These are phyloP conservation scores for Tonatia bakeri DNA, from an alignment of 2,113 vertebrate species.

Conservation along the genomic window DNA sequence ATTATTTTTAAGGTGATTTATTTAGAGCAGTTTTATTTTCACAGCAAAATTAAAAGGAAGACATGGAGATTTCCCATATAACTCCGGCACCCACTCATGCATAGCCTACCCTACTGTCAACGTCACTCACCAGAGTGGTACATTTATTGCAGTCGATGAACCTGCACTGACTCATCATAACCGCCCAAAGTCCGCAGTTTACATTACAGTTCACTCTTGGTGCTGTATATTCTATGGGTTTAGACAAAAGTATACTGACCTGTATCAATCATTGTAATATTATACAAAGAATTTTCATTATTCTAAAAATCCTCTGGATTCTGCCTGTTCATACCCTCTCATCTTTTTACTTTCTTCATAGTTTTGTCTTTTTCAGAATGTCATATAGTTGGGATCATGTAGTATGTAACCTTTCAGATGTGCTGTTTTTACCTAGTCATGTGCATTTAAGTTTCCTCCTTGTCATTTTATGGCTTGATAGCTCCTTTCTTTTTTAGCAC, in stretches of 20 bases:
- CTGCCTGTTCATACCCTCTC: background rate
- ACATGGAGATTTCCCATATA: background rate
- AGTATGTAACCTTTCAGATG: background rate
- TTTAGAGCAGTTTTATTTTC: background rate
- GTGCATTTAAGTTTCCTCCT: background rate
- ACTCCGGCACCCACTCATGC: background rate
- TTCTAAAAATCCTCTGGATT: background rate
- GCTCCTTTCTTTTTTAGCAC: background rate
- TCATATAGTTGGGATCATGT: background rate
- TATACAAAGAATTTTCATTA: background rate
- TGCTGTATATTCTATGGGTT: background rate
- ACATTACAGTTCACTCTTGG: background rate
- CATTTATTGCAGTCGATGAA: background rate
- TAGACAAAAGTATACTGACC: background rate
- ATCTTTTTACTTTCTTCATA: background rate
- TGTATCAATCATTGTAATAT: background rate
- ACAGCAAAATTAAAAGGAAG: background rate
- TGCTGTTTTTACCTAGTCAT: background rate
- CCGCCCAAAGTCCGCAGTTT: background rate
- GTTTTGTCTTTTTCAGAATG: background rate
- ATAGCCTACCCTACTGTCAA: background rate
- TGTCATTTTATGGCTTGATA: background rate
- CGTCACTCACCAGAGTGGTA: background rate
- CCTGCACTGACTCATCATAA: background rate
- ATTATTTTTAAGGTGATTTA: background rate